These are phyloP conservation scores for Anarsia innoxiella DNA, from an alignment of 2,888 invertebrate genomes.

Conservation along the genomic window DNA sequence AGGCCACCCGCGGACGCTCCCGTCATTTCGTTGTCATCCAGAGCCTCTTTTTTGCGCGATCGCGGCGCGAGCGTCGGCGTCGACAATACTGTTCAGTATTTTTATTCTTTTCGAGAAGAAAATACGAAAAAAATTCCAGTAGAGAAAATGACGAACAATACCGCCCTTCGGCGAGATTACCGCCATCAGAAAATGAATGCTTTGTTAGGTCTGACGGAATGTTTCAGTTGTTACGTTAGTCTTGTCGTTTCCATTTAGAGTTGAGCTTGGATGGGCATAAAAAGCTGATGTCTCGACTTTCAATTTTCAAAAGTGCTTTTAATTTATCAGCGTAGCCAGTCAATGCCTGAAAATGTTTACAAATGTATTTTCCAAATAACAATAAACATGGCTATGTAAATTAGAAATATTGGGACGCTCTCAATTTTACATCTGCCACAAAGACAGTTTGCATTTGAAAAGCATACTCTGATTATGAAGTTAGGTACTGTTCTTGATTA, in stretches of 20 bases:
- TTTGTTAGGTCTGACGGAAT: slow-evolving; percentile 65
- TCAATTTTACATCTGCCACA: no score
- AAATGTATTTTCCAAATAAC: no score
- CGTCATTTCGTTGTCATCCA: slow-evolving; percentile 73
- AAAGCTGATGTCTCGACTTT: slow-evolving; percentile 48
- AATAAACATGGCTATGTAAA: no score
- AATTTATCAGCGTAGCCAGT: no score
- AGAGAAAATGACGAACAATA: slow-evolving; percentile 71
- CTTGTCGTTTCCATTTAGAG: slow-evolving; percentile 63
- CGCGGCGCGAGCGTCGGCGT: slow-evolving; percentile 62
- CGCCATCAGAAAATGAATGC: slow-evolving; percentile 74
- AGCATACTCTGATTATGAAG: no score
- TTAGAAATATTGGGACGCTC: no score
- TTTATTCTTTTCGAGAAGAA: slow-evolving; percentile 66
- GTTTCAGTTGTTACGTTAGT: slow-evolving; percentile 68
- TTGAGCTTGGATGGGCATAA: slow-evolving; percentile 41
- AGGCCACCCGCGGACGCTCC: slow-evolving; percentile 59
- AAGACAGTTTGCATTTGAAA: no score
- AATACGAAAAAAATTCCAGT: slow-evolving; percentile 53
- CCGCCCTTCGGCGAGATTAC: slow-evolving; percentile 72
- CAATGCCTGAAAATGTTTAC: no score
- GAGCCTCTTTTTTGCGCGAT: slow-evolving; percentile 65
- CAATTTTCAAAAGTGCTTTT: slow-evolving; percentile 38
- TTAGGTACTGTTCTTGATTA: no score
- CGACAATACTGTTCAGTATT: slow-evolving; percentile 71